These are phyloP conservation scores for Anguilla japonica DNA, from an alignment of 2,113 vertebrate genomes.

Conservation along the genomic window DNA sequence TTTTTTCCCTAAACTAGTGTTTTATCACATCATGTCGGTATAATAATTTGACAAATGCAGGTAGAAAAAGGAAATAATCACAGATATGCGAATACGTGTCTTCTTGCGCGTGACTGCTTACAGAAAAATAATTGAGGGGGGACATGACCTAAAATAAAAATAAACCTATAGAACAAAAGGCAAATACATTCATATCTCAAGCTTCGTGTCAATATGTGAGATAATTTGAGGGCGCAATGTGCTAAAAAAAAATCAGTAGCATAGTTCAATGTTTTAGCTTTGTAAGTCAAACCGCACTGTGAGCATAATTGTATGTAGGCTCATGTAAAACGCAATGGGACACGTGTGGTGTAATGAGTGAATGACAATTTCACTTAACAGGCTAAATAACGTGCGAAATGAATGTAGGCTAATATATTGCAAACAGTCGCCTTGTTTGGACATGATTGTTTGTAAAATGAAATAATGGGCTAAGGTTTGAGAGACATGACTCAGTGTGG, in stretches of 20 bases:
- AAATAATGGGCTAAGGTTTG: too few relatives aligned
- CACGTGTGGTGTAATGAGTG: constrained; percentile 33
- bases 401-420: too few relatives aligned
- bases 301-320: constrained; percentile 46
- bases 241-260: constrained; percentile 39
- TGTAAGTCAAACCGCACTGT: constrained; percentile 46
- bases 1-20: too few relatives aligned
- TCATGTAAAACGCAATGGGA: constrained; percentile 40
- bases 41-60: too few relatives aligned
- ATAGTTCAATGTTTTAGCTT: constrained; percentile 33
- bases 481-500: too few relatives aligned
- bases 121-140: too few relatives aligned
- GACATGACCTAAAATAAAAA: neutral
- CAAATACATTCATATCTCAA: neutral
- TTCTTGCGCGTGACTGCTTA: too few relatives aligned
- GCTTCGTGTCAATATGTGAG: neutral
- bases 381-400: neutral
- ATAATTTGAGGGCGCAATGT: constrained; percentile 26
- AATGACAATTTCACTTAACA: constrained; percentile 25
- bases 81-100: too few relatives aligned
- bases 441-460: neutral
- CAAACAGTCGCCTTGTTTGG: neutral
- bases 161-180: neutral
- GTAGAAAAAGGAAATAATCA: too few relatives aligned
- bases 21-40: too few relatives aligned